Evolutionary conservation across 1,140 invertebrate genomes (phyloP), one percentile per base, ranked within the genome.

Genomic region (Elysia chlorotica): DNA sequence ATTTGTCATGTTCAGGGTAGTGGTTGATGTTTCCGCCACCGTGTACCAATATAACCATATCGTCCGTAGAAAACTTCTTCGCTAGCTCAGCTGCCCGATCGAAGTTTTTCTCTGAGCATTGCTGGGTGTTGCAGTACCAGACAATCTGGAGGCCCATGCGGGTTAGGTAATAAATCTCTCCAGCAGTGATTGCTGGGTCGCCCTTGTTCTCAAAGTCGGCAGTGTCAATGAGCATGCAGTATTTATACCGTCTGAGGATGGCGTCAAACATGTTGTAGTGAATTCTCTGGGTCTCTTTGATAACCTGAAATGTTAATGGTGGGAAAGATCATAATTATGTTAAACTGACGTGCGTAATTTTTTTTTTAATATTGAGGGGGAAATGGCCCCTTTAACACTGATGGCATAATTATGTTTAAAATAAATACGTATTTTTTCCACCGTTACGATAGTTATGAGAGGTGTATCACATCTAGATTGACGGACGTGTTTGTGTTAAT

Each of bases 21-120:
- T 75, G 75, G n/a, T 74, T 65, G 23, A 78, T 35, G 54, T 76
- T 74, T 17, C 77, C 77, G n/a, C 72, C 77, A 5, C 77, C 77
- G 10, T 71, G 73, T 2, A 76, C 37, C 19, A 79, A 25, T 1
- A 80, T 59, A 4, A 76, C 65, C 0, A 75, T 41, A n/a, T 78
- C 69, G 14, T 73, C 61, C 14, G 53, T 62, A 17, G 54, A 48
- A 57, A 66, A 75, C 10, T 37, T 61, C n/a, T 5, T 6, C 21
- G 54, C 63, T 2, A 74, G 48, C 0, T 66, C 36, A 19, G 56
- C 1, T n/a, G 74, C 68, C 14, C 62, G 6, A 4, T 71, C 21
- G 14, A 68, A 25, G 2, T 37, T 53, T 1, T 59, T 38, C 21
- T 54, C 31, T 17, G 2, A 36, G 54, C 75, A 80, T 10, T 17